These are phyloP conservation scores for Apodemia hepburni DNA, from an alignment of 2,888 invertebrate species.

Conservation along the genomic window DNA sequence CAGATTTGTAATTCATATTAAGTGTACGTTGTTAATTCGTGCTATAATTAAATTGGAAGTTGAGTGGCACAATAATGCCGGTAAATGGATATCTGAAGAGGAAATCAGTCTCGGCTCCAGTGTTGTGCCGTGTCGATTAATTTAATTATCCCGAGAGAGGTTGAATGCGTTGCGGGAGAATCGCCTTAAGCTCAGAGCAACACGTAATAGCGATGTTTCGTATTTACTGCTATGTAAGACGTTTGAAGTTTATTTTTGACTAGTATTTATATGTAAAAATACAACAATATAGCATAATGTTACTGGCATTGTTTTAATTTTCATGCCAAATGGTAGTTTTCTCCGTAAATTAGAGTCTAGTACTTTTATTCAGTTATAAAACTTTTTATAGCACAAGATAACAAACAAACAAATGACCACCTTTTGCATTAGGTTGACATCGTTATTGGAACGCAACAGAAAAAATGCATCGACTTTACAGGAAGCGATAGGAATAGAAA, in stretches of 20 bases:
- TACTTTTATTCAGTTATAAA: no score
- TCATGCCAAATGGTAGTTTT: no score
- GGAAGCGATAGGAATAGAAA: no score
- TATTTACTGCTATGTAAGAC: neutral
- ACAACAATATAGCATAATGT: neutral
- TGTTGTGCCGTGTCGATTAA: conserved; percentile 67
- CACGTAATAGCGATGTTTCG: conserved; percentile 20
- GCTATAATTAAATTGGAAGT: conserved; percentile 55
- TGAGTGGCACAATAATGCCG: conserved; percentile 63
- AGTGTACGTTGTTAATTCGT: conserved; percentile 21
- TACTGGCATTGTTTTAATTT: no score
- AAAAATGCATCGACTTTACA: no score
- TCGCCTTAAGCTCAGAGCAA: conserved; percentile 38
- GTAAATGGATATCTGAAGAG: conserved; percentile 70
- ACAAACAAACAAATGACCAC: no score
- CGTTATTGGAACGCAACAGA: no score
- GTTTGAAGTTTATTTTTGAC: neutral
- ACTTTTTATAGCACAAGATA: no score
- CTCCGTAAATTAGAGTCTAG: no score
- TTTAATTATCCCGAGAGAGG: conserved; percentile 65
- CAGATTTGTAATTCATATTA: conserved; percentile 12
- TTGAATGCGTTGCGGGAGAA: conserved; percentile 38
- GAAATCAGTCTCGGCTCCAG: conserved; percentile 62
- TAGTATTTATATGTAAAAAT: neutral
- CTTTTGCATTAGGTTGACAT: no score